Conservation (phyloP, 2,888 invertebrate species). For the Cephus pulcher region DNA sequence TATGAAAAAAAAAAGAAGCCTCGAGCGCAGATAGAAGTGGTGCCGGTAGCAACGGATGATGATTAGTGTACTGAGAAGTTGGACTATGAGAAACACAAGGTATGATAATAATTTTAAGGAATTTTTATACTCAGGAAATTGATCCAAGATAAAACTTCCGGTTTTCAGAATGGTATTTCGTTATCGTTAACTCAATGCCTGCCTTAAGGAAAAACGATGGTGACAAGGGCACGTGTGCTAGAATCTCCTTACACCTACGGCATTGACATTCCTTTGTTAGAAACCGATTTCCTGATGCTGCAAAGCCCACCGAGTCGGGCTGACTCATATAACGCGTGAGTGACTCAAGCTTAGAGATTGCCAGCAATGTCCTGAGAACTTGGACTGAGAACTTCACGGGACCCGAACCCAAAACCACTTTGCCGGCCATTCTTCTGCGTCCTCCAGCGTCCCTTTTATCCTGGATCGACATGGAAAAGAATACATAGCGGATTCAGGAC, state of each 20-base stretch:
- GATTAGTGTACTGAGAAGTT: neutral
- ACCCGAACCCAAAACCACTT: constrained; percentile 24
- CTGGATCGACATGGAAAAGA: neutral
- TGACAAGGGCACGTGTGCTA: neutral
- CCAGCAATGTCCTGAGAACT: constrained; percentile 51
- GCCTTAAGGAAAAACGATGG: neutral
- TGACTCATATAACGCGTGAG: constrained; percentile 25
- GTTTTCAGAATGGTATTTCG: neutral
- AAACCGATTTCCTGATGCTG: constrained; percentile 52
- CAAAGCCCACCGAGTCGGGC: constrained; percentile 32
- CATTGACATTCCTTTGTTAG: constrained; percentile 60
- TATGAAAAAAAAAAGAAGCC: neutral
- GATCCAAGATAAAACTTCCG: neutral
- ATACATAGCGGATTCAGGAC: neutral
- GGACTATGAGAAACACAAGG: neutral
- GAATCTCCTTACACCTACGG: neutral
- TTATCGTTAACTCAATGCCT: neutral
- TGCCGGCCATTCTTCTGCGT: constrained; percentile 23
- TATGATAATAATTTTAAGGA: neutral
- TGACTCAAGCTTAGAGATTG: constrained; percentile 61
- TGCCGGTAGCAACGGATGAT: neutral
- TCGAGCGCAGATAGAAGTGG: neutral
- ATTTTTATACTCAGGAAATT: neutral
- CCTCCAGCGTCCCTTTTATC: neutral
- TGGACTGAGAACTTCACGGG: constrained; percentile 14